Percentiles rank a stretch among this genome's conserved stretches.
Conservation (phyloP, 2,113 vertebrate species). For the Corythornis vintsioides region DNA sequence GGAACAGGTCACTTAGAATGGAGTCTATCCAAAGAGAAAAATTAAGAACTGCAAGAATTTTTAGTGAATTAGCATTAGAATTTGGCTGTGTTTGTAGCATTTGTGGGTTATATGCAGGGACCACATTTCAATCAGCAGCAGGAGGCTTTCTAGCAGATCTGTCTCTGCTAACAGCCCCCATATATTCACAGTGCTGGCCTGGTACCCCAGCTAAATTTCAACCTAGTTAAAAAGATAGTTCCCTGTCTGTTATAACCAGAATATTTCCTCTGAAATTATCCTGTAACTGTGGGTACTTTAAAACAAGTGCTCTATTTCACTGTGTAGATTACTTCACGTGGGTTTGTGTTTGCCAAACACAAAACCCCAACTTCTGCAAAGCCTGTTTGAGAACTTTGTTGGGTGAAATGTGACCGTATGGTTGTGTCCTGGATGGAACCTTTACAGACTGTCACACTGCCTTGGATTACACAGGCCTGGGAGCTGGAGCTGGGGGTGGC, state of each 20-base stretch:
- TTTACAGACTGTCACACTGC: background rate
- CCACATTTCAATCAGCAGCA: background rate
- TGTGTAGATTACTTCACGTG: background rate
- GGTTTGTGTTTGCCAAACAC: background rate
- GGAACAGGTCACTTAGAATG: background rate
- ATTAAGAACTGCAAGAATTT: background rate
- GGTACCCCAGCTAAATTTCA: background rate
- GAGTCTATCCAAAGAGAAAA: background rate
- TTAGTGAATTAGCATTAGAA: background rate
- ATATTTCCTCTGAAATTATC: background rate
- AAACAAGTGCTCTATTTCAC: background rate
- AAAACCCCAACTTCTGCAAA: background rate
- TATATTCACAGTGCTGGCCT: background rate
- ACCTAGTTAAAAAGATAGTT: too few species aligned
- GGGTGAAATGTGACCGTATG: background rate
- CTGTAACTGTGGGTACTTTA: background rate
- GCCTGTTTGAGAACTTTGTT: background rate
- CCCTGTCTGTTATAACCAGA: background rate
- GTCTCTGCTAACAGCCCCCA: background rate
- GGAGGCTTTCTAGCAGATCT: background rate
- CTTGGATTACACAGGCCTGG: background rate
- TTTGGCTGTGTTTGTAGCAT: background rate
- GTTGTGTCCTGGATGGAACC: too few species aligned
- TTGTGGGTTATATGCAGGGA: background rate
- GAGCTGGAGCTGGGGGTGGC: background rate